Base-by-base conservation (phyloP, 2,888 invertebrate species). In the Ichneumoninae sp. region DNA sequence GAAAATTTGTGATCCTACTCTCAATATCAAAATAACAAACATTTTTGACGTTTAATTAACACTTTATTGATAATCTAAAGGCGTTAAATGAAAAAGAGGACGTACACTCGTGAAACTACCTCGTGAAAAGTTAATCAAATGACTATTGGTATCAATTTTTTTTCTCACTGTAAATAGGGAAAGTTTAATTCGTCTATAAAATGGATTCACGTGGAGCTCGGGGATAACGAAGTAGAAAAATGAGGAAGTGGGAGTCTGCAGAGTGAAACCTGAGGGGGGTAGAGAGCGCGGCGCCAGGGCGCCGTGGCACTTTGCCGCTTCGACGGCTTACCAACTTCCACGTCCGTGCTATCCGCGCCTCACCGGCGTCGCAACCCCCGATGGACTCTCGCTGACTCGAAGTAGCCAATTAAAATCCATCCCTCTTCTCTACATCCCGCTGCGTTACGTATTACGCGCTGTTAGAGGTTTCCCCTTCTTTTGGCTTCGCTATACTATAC, bases 371-470 rank as follows among this genome's bases (percentile, higher is more conserved):
- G 52, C 40, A 30, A 44, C 44, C 47, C 69, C 60, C 54, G 47
- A 69, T 65, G 83, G 65, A 82, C 65, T 60, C 78, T 54, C 63
- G 54, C 60, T 73, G 66, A 86, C 86, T 85, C 87, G 85, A 88
- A 89, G 89, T 86, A 88, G 89, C 90, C 91, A 90, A 90, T 90
- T 90, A 90, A 90, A 90, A 91, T 91, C 90, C 63, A 84, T 84
- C 83, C 83, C 83, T 81, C 82, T 70, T 78, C 54, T 73, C 60
- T 26, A 52, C 47, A 68, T 69, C 81, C 84, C 54, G 77, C 69
- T 77, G 73, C 68, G 77, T 74, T 74, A 65, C 66, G 44, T 84
- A 81, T 77, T 69, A 69, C 81, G 68, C 44, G 52, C 73, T 30
- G 50, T 65, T 70, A 52, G 47, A n/a, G 33, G 33, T 75, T 19